Conservation (phyloP, 2,888 invertebrate genomes). For the Nemapogon koenigi region DNA sequence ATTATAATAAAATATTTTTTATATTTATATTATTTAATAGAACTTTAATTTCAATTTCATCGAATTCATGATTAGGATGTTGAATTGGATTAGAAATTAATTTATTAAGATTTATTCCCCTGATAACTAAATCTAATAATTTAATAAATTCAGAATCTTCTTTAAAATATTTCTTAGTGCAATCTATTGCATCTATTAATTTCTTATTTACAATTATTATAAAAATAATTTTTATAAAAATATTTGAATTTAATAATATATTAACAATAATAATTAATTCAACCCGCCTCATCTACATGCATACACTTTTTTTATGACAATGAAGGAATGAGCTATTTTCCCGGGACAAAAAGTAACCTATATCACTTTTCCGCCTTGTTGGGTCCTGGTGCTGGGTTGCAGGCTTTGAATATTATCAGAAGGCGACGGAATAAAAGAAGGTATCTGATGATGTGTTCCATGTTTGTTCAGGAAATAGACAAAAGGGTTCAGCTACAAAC, state of each 20-base stretch:
- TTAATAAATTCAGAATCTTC: slow-evolving; percentile 57
- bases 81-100: not conserved
- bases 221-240: slow-evolving; percentile 37
- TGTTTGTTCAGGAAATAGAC: too few relatives aligned
- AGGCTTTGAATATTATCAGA: too few relatives aligned
- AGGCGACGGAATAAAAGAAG: too few relatives aligned
- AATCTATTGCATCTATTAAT: slow-evolving; percentile 64
- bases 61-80: not conserved
- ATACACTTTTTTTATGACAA: too few relatives aligned
- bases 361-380: too few relatives aligned
- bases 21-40: slow-evolving; percentile 15
- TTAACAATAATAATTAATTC: slow-evolving; percentile 38
- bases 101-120: slow-evolving; percentile 38
- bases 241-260: slow-evolving; percentile 31
- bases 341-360: too few relatives aligned
- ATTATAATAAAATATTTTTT: slow-evolving; percentile 58
- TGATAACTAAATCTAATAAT: slow-evolving; percentile 58
- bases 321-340: too few relatives aligned
- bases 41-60: not conserved
- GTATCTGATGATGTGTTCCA: too few relatives aligned
- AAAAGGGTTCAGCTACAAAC: too few relatives aligned
- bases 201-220: slow-evolving; percentile 54
- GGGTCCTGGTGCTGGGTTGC: too few relatives aligned
- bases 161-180: slow-evolving; percentile 67
- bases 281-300: slow-evolving; percentile 48